Base-by-base conservation (phyloP, 2,888 invertebrate species). In the Scrobipalpa atriplicella region DNA sequence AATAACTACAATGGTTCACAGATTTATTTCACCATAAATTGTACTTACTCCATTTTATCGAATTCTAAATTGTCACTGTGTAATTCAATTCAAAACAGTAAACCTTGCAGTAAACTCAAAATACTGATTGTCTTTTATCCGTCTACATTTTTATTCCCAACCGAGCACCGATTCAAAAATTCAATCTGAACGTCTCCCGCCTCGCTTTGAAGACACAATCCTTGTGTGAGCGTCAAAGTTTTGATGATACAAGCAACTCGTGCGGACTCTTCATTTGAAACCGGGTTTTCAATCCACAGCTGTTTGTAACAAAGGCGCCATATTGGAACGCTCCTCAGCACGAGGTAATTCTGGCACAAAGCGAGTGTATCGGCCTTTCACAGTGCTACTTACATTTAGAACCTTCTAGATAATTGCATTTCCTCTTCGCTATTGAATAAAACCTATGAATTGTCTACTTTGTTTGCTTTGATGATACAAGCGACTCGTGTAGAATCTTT, bases 381-480 rank as follows among this genome's bases (percentile, higher is more conserved):
- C 29, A 29, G 5, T 29, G 29, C 29, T 29, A 29, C 29, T 29
- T 29, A 29, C 29, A 29, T 3, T 29, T 29, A 5, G 29, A 29
- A 29, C 29, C 29, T 29, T 29, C 29, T 29, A 5, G 29, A 5
- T 29, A 29, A 29, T 29, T 29, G 29, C 29, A 29, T 29, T 29
- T 29, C 2, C 29, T 29, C 29, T 3, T 29, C 29, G 29, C n/a
- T n/a, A n/a, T n/a, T n/a, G n/a, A n/a, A n/a, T n/a, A n/a, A n/a
- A n/a, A n/a, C n/a, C n/a, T n/a, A n/a, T n/a, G n/a, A n/a, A n/a
- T n/a, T n/a, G n/a, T n/a, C n/a, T n/a, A n/a, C n/a, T n/a, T n/a
- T n/a, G n/a, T n/a, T n/a, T n/a, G 47, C n/a, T 47, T 47, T 47
- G 47, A 47, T 47, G 47, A 47, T 47, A 47, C 47, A 47, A 47